These are phyloP conservation scores for Danio albolineatus DNA, from an alignment of 2,797 vertebrate species.

Conservation along the genomic window DNA sequence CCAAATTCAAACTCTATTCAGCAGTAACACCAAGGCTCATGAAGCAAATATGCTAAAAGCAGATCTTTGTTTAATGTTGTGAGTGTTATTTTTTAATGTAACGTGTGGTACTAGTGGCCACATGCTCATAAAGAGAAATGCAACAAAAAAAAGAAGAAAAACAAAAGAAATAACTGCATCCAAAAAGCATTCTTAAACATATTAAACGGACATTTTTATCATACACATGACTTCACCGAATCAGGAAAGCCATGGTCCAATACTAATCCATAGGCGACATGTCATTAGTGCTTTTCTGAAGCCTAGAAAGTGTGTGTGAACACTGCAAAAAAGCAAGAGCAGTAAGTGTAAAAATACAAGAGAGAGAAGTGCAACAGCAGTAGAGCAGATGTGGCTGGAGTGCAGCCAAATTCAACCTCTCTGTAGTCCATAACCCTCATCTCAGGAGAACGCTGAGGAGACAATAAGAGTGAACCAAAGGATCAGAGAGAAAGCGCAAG, in stretches of 20 bases:
- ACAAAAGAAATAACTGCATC: neutral
- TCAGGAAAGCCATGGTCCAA: neutral
- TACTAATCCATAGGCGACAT: conserved; percentile 21
- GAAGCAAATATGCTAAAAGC: neutral
- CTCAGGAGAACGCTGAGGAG: conserved; percentile 67
- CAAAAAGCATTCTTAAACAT: neutral
- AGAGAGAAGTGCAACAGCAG: conserved; percentile 75
- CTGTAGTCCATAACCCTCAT: conserved; percentile 74
- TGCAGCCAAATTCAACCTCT: conserved; percentile 72
- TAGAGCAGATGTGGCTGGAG: conserved; percentile 82
- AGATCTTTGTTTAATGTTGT: too few species aligned
- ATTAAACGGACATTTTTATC: neutral
- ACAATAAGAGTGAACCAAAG: conserved; percentile 61
- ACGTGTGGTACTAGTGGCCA: neutral
- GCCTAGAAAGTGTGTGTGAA: conserved; percentile 32
- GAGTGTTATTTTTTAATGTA: too few species aligned
- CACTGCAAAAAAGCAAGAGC: conserved; percentile 41
- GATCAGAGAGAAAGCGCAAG: conserved; percentile 55
- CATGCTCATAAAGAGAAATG: neutral
- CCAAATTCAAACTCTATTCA: too few species aligned
- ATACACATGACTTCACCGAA: neutral
- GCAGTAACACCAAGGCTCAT: too few species aligned
- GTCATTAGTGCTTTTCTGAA: conserved; percentile 20
- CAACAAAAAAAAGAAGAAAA: neutral
- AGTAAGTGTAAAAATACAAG: conserved; percentile 62